Conservation (phyloP, 1,140 invertebrate genomes). For the Macrocentrus cingulum region DNA sequence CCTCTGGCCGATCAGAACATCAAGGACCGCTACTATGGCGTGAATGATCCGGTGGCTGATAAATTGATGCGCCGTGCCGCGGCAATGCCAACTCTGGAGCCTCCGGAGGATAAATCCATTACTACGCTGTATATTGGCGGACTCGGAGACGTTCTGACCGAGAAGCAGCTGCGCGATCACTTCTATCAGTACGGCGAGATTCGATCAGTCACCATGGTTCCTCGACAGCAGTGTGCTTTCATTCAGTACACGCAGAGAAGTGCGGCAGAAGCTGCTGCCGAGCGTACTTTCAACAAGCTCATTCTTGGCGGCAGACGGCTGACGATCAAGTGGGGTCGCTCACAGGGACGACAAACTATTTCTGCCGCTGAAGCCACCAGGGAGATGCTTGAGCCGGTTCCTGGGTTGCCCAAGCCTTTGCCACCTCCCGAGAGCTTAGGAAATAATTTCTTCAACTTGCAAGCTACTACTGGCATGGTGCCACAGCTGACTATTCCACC, state of each 20-base stretch:
- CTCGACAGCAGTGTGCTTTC: conserved; percentile 95
- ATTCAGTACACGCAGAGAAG: conserved; percentile 91
- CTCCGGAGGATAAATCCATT: conserved; percentile 94
- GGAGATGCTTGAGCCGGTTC: conserved; percentile 77
- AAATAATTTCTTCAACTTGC: conserved; percentile 66
- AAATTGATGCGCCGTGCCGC: conserved; percentile 93
- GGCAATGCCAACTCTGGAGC: conserved; percentile 90
- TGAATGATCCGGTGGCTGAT: conserved; percentile 98
- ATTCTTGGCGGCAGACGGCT: conserved; percentile 83
- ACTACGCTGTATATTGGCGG: conserved; percentile 97
- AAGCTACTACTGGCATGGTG: conserved; percentile 61
- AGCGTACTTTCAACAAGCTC: conserved; percentile 95
- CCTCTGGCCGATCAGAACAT: conserved; percentile 99
- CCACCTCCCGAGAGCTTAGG: conserved; percentile 70
- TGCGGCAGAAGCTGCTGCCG: conserved; percentile 91
- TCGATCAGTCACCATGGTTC: conserved; percentile 86
- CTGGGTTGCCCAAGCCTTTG: conserved; percentile 79
- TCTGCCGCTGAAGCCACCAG: conserved; percentile 57
- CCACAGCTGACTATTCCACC: conserved; percentile 63
- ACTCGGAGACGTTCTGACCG: conserved; percentile 83
- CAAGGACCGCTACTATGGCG: conserved; percentile 97
- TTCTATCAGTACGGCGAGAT: conserved; percentile 99
- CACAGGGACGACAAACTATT: conserved; percentile 69
- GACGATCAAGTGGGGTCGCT: conserved; percentile 96
- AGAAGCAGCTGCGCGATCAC: conserved; percentile 87